phyloP scores from a whole-genome alignment of 2,113 vertebrate genomes.

The Rattus rattus region DNA sequence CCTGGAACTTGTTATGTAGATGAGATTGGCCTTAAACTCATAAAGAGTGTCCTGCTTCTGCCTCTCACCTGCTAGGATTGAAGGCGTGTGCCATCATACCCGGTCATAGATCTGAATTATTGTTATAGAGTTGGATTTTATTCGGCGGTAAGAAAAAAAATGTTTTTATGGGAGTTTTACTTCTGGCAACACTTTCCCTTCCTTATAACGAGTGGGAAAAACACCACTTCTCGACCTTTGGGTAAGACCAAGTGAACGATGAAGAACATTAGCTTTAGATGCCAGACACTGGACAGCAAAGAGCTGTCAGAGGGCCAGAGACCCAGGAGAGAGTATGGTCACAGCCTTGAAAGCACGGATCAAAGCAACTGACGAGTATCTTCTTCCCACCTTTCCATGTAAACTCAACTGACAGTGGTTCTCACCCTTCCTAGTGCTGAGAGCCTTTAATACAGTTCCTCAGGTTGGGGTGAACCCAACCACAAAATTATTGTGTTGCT shows the following conservation, averaged over 20 bases:
- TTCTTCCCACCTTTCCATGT: neutral
- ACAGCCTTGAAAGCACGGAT: conserved; percentile 8
- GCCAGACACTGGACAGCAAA: neutral
- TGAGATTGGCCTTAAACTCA: neutral
- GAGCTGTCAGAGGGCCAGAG: neutral
- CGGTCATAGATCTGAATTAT: neutral
- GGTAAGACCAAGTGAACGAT: neutral
- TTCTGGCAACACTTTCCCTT: neutral
- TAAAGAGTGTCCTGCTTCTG: neutral
- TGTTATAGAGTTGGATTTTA: conserved; percentile 42
- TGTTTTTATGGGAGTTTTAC: neutral
- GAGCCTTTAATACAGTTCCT: neutral
- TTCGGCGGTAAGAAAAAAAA: conserved; percentile 23
- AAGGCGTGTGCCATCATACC: too few species aligned
- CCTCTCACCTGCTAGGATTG: neutral
- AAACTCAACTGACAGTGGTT: neutral
- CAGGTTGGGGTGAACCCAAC: neutral
- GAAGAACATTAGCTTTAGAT: neutral
- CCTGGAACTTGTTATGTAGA: neutral
- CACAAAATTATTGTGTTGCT: neutral
- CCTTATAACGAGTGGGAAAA: neutral
- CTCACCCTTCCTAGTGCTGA: too few species aligned
- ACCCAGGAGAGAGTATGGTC: neutral
- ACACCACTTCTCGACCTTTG: neutral
- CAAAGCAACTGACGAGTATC: neutral